Base-by-base conservation (phyloP, 2,888 invertebrate genomes). In the Endotricha flammealis region DNA sequence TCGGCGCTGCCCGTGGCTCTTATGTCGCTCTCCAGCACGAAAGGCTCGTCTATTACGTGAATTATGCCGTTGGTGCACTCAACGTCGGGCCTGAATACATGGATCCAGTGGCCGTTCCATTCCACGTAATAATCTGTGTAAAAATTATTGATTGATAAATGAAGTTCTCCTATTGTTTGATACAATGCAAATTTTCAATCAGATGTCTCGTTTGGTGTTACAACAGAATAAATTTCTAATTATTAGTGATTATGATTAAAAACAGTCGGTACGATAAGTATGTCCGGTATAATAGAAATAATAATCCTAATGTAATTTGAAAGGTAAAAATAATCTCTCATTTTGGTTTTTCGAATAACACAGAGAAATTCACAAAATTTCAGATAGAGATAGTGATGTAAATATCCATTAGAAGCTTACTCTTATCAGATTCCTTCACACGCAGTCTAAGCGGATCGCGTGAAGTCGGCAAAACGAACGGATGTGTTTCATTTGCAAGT, bases 21-120 rank as follows among this genome's bases (percentile, higher is more conserved):
- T 44, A 97, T 91, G 76, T 97, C 97, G 58, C 92, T 92, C 59
- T 94, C 94, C 63, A 91, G 90, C 41, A 96, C 85, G 64, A 98
- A 91, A 3, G 97, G 96, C 50, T 90, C 90, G 68, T 97, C 96
- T 64, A 98, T 96, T 45, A 97, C 95, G 76, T 98, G 97, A 54
- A 98, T 97, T 54, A 96, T 93, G 33, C 98, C 98, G 70, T 98
- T 98, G 74, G 95, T 97, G 76, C 97, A 97, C 63, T 95, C 95
- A 3, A 98, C 95, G 74, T 98, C 96, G 12, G 97, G 95, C 48
- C 97, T 91, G 75, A 93, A 92, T 31, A 97, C 94, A 57, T 91
- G 92, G 57, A 96, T 93, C 89, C 91, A 91, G 66, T 91, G 91
- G 43, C 93, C 93, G 59, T 93, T 92, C 96, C 96, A 96, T 66